Evolutionary conservation across 1,140 invertebrate species (phyloP).

Genomic region (Hylaeus volcanicus): DNA sequence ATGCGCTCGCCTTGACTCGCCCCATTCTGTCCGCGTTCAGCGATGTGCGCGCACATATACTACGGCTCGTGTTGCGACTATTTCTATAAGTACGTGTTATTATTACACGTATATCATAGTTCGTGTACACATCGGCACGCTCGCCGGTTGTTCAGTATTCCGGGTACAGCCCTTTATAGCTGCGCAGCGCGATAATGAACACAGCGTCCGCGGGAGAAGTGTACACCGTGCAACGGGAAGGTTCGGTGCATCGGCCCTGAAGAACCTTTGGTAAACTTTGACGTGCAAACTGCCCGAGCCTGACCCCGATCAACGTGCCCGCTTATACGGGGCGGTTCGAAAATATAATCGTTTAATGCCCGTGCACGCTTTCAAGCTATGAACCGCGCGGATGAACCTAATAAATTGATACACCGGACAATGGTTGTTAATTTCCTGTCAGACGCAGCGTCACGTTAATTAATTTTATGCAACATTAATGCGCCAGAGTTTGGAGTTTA

Average conservation of each 20-base stretch:
- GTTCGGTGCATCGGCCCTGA: conserved; percentile 43
- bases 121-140: neutral
- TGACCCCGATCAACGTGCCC: conserved; percentile 31
- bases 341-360: conserved; percentile 63
- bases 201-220: conserved; percentile 21
- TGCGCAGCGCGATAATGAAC: conserved; percentile 29
- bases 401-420: conserved; percentile 56
- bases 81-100: conserved; percentile 39
- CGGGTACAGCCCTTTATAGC: conserved; percentile 14
- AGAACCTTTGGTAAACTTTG: conserved; percentile 63
- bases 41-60: neutral
- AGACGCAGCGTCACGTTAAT: conserved; percentile 16
- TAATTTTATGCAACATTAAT: conserved; percentile 41
- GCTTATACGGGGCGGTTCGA: conserved; percentile 45
- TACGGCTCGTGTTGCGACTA: conserved; percentile 15
- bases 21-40: conserved; percentile 29
- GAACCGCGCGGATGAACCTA: conserved; percentile 8
- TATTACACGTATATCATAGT: neutral
- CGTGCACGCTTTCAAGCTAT: conserved; percentile 33
- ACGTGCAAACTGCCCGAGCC: conserved; percentile 52
- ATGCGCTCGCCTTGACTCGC: conserved; percentile 62
- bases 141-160: conserved; percentile 11
- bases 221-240: conserved; percentile 20
- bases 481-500: conserved; percentile 1
- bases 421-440: conserved; percentile 45